Conservation (phyloP, 2,888 invertebrate species). For the Acronicta aceris region DNA sequence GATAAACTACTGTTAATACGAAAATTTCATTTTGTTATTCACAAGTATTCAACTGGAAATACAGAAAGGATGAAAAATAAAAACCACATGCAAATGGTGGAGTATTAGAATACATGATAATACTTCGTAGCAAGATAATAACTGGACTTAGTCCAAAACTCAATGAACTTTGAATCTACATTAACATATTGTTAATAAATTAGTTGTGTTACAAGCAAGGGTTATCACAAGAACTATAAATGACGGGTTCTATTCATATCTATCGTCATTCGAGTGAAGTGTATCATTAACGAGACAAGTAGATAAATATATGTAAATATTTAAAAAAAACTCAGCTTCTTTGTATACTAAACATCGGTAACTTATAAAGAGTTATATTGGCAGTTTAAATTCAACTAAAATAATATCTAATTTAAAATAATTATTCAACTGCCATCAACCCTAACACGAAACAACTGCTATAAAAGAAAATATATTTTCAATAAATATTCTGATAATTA, state of each 20-base stretch:
- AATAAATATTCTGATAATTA: slow-evolving; percentile 78
- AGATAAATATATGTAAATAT: slow-evolving; percentile 64
- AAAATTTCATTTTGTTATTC: slow-evolving; percentile 74
- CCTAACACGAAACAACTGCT: slow-evolving; percentile 76
- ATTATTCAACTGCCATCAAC: slow-evolving; percentile 78
- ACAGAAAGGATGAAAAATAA: slow-evolving; percentile 58
- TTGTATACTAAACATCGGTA: slow-evolving; percentile 85
- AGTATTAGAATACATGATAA: slow-evolving; percentile 57
- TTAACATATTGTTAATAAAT: slow-evolving; percentile 79
- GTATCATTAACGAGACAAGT: slow-evolving; percentile 63
- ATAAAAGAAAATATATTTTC: slow-evolving; percentile 69
- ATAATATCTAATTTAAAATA: slow-evolving; percentile 71
- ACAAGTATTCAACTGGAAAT: slow-evolving; percentile 71
- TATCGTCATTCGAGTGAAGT: slow-evolving; percentile 63
- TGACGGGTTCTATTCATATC: slow-evolving; percentile 66
- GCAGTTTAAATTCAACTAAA: slow-evolving; percentile 79
- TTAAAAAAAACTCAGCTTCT: slow-evolving; percentile 74
- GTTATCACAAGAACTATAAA: slow-evolving; percentile 82
- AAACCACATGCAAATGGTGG: slow-evolving; percentile 73
- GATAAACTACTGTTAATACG: slow-evolving; percentile 75
- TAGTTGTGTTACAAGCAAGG: slow-evolving; percentile 90
- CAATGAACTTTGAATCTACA: slow-evolving; percentile 63
- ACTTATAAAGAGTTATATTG: slow-evolving; percentile 81
- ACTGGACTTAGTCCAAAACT: slow-evolving; percentile 49
- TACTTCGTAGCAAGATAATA: slow-evolving; percentile 46